These are phyloP conservation scores for Apoderus coryli DNA, from an alignment of 2,888 invertebrate species.

Conservation along the genomic window DNA sequence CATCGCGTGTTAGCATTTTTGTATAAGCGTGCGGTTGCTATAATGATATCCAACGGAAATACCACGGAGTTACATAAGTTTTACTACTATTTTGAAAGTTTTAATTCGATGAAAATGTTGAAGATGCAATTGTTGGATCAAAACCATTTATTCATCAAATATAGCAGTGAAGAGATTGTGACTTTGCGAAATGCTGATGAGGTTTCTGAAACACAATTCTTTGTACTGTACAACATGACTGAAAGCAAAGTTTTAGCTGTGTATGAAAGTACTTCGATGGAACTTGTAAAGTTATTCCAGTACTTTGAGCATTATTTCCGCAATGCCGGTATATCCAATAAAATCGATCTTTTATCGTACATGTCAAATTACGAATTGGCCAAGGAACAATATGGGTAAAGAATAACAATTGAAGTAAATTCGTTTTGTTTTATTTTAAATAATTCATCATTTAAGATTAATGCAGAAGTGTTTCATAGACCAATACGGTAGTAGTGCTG, in stretches of 20 bases:
- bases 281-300: slow-evolving; percentile 71
- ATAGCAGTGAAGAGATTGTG: slow-evolving; percentile 83
- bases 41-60: slow-evolving; percentile 44
- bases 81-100: slow-evolving; percentile 81
- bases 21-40: slow-evolving; percentile 54
- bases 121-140: slow-evolving; percentile 92
- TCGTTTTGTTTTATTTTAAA: no score
- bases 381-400: slow-evolving; percentile 41
- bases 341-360: slow-evolving; percentile 79
- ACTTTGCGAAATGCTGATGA: slow-evolving; percentile 70
- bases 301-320: slow-evolving; percentile 86
- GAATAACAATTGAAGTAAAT: slow-evolving; percentile 32
- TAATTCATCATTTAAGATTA: slow-evolving; percentile 49
- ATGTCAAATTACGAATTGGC: slow-evolving; percentile 82
- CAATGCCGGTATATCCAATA: slow-evolving; percentile 70
- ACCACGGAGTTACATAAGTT: slow-evolving; percentile 64
- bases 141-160: slow-evolving; percentile 79
- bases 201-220: slow-evolving; percentile 76
- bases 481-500: slow-evolving; percentile 75
- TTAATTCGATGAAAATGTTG: slow-evolving; percentile 74
- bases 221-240: slow-evolving; percentile 82
- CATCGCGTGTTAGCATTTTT: slow-evolving; percentile 73
- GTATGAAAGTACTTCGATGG: slow-evolving; percentile 78
- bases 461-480: slow-evolving; percentile 84
- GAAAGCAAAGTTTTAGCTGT: slow-evolving; percentile 72